phyloP scores from a whole-genome alignment of 2,797 vertebrate genomes.

The Smutsia temminckii region DNA sequence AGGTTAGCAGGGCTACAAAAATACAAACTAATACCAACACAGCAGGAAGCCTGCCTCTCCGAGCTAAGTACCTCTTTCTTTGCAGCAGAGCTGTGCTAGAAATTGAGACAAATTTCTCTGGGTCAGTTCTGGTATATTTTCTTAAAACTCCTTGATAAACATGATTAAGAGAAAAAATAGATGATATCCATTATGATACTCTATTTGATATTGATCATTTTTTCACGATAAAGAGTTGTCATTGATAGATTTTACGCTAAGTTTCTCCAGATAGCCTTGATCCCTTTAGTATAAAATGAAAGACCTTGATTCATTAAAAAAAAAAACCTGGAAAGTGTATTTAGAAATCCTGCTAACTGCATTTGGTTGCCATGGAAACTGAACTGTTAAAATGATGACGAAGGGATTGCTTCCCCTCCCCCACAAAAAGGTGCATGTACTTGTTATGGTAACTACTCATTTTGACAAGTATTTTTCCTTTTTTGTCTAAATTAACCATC shows the following conservation, averaged over 20 bases:
- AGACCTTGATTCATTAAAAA: conserved; percentile 71
- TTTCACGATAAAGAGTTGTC: conserved; percentile 48
- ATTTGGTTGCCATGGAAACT: conserved; percentile 84
- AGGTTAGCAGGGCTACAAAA: not conserved
- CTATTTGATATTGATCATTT: conserved; percentile 1
- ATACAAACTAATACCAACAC: not conserved
- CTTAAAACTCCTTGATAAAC: conserved; percentile 51
- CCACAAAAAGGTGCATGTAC: conserved; percentile 77
- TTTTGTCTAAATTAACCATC: conserved; percentile 49
- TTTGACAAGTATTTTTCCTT: conserved; percentile 64
- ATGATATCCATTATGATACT: not conserved
- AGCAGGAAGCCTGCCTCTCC: not conserved
- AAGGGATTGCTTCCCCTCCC: conserved; percentile 62
- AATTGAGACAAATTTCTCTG: not conserved
- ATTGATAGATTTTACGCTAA: conserved; percentile 54
- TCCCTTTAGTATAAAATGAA: conserved; percentile 65
- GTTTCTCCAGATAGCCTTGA: conserved; percentile 65
- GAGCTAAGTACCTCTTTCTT: conserved; percentile 1
- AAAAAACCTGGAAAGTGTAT: conserved; percentile 51
- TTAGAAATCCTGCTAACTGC: conserved; percentile 74
- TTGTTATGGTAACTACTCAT: conserved; percentile 83
- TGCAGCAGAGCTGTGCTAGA: not conserved
- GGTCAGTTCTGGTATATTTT: conserved; percentile 25
- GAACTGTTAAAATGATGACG: conserved; percentile 78
- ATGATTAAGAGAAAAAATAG: not conserved